phyloP scores from a whole-genome alignment of 2,113 vertebrate species.

The Pyrgilauda ruficollis region DNA sequence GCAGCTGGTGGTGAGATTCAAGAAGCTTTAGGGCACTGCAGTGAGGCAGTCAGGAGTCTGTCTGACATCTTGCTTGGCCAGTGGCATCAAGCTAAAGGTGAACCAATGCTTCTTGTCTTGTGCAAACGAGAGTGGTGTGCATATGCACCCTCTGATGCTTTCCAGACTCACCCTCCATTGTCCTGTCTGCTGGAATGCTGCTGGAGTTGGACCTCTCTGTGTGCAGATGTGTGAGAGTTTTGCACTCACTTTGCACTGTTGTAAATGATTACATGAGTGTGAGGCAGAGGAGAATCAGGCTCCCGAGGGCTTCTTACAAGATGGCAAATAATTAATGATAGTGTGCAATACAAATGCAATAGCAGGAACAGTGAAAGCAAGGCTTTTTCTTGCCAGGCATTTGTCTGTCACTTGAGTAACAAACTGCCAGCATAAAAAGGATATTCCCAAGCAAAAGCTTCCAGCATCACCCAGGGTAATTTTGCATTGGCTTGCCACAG shows the following conservation, averaged over 20 bases:
- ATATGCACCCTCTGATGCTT: background rate
- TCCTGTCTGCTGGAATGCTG: background rate
- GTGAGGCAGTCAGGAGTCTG: background rate
- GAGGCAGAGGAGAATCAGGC: background rate
- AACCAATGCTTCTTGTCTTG: background rate
- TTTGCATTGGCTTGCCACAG: background rate
- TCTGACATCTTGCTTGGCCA: background rate
- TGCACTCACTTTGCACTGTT: background rate
- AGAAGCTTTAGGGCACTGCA: background rate
- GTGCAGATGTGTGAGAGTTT: background rate
- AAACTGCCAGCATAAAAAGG: background rate
- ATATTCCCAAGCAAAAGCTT: background rate
- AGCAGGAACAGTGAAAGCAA: background rate
- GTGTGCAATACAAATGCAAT: background rate
- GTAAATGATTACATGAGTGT: background rate
- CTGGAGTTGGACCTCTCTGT: background rate
- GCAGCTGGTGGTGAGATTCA: background rate
- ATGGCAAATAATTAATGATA: background rate
- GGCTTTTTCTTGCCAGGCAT: background rate
- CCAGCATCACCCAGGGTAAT: background rate
- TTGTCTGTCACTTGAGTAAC: background rate
- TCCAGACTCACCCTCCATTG: background rate
- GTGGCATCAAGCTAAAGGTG: background rate
- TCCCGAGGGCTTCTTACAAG: background rate
- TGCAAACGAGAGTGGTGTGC: background rate